Conservation (phyloP, 2,797 vertebrate species). For the Hypotaenidia okinawae region DNA sequence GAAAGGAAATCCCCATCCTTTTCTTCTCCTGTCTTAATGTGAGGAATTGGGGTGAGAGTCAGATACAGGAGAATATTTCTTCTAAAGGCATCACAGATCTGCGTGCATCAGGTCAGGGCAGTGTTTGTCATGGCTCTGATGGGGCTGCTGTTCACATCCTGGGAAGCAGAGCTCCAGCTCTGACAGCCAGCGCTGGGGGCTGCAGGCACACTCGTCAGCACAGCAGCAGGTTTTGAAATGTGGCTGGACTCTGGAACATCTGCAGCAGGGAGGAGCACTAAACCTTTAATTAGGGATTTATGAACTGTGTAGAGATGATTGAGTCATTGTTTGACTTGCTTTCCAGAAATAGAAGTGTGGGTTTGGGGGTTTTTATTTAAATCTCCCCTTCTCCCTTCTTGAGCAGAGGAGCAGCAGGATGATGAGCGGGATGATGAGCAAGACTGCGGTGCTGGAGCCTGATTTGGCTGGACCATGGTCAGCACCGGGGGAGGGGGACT, state of each 20-base stretch:
- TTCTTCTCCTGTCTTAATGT: too few species aligned
- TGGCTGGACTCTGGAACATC: conserved; percentile 34
- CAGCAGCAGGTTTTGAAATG: background rate
- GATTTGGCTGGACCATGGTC: background rate
- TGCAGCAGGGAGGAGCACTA: conserved; percentile 1
- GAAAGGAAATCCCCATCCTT: background rate
- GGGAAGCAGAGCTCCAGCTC: background rate
- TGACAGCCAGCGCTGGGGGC: accelerated
- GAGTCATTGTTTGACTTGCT: conserved; percentile 52
- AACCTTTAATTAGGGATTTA: conserved; percentile 47
- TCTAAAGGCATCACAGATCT: background rate
- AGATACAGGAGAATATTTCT: background rate
- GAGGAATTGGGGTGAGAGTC: background rate
- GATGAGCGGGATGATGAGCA: too few species aligned
- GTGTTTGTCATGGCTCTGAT: accelerated
- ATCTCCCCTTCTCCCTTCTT: background rate
- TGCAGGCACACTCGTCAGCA: accelerated
- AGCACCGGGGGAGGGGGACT: background rate
- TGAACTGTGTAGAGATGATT: conserved; percentile 21
- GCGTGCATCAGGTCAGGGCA: background rate
- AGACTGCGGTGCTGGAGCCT: too few species aligned
- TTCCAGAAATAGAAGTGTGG: conserved; percentile 24
- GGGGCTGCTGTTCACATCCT: background rate
- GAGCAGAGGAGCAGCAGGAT: background rate
- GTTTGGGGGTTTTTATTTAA: background rate